Base-by-base conservation (phyloP, 2,797 vertebrate genomes). In the Spinibarbus caldwelli region DNA sequence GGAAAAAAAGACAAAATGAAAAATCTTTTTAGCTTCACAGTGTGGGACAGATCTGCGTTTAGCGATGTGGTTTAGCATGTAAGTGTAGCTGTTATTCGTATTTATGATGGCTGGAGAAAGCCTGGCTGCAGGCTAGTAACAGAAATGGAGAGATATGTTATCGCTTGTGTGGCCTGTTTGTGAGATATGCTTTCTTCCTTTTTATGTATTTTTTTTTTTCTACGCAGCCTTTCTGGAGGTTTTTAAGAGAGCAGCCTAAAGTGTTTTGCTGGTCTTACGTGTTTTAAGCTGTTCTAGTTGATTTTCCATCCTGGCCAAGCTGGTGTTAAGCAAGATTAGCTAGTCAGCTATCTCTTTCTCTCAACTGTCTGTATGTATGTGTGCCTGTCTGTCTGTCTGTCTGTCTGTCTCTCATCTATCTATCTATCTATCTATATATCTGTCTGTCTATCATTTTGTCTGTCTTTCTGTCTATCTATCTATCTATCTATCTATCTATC, bases 11-110 rank as follows among this genome's bases (percentile, higher is more conserved):
- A 79, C 36, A 15, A 36, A 57, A 36, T 12, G 17, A 66, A 59
- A n/a, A 41, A 17, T 72, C 43, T 26, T 41, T 59, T 54, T n/a
- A 17, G 31, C 76, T 89, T 71, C 31, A n/a, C 64, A 81, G 76
- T 43, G 59, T 75, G 31, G 75, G 75, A 77, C 5, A 47, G 52
- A 75, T 71, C 26, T 64, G 75, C 76, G 52, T 77, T 68, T 52
- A 62, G 43, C 21, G 10, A 45, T 47, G 41, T 47, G 38, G 19
- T 73, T 47, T 59, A 78, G 75, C 82, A 84, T 78, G 45, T 77
- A 76, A 45, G 59, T 31, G n/a, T 38, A 19, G 79, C 45, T 68
- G 66, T 29, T 81, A 26, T 81, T 19, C 10, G 66, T 38, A 68
- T 70, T 68, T 36, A 52, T 38, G 79, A 70, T 38, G 31, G 79